phyloP scores from a whole-genome alignment of 2,888 invertebrate genomes.

The Meiosimyza platycephala region DNA sequence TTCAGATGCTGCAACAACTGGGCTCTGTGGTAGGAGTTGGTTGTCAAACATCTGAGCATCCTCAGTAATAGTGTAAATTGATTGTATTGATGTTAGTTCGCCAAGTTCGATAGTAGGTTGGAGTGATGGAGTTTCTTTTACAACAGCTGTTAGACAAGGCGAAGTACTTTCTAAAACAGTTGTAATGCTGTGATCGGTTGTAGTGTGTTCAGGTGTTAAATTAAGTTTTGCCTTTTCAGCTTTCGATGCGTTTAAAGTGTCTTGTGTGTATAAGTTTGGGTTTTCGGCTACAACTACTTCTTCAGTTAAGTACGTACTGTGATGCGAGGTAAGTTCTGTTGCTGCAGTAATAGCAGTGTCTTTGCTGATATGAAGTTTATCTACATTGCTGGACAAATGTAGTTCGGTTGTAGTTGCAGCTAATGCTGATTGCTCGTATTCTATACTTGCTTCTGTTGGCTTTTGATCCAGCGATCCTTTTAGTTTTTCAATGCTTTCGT shows the following conservation, averaged over 20 bases:
- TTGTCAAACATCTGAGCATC: slow-evolving; percentile 36
- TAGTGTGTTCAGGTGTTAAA: slow-evolving; percentile 38
- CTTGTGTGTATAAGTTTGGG: slow-evolving; percentile 39
- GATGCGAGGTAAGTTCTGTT: slow-evolving; percentile 46
- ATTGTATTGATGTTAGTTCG: slow-evolving; percentile 41
- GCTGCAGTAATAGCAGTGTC: slow-evolving; percentile 40
- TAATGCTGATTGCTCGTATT: slow-evolving; percentile 43
- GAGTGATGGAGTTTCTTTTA: slow-evolving; percentile 11
- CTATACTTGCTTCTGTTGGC: slow-evolving; percentile 39
- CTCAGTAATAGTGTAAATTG: slow-evolving; percentile 42
- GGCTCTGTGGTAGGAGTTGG: slow-evolving; percentile 22
- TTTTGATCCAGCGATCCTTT: slow-evolving; percentile 29
- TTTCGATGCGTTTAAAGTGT: slow-evolving; percentile 32
- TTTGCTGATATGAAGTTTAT: slow-evolving; percentile 34
- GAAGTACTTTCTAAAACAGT: slow-evolving; percentile 30
- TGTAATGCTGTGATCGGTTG: slow-evolving; percentile 34
- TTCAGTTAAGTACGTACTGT: slow-evolving; percentile 57
- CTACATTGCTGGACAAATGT: slow-evolving; percentile 47
- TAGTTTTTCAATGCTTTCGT: slow-evolving; percentile 49
- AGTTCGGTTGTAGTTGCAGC: slow-evolving; percentile 46
- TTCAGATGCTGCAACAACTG: slow-evolving; percentile 9
- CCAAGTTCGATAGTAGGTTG: slow-evolving; percentile 40
- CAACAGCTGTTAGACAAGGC: neutral
- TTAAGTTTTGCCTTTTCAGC: slow-evolving; percentile 22
- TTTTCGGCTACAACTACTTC: slow-evolving; percentile 52